Evolutionary conservation across 2,797 vertebrate genomes (phyloP).

Genomic region (Ataeniobius toweri): DNA sequence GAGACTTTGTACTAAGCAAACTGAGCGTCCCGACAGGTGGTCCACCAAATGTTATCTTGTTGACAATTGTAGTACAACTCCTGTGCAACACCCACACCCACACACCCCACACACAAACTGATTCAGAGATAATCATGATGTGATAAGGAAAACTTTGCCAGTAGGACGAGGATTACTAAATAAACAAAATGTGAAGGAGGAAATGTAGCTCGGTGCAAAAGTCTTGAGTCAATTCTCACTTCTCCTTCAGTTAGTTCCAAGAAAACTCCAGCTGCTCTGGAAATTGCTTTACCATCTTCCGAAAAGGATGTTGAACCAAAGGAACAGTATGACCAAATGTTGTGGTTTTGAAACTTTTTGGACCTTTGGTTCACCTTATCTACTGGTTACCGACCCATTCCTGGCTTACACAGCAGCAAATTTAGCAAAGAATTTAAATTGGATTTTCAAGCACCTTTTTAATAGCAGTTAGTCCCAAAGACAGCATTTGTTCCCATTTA

Average conservation of each 20-base stretch:
- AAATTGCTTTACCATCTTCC: no score
- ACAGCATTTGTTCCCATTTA: no score
- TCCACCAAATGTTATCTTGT: constrained; percentile 76
- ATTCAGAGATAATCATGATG: constrained; percentile 44
- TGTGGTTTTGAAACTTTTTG: not conserved
- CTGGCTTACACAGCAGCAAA: not conserved
- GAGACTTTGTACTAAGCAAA: constrained; percentile 67
- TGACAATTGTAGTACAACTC: constrained; percentile 67
- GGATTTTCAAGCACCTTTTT: not conserved
- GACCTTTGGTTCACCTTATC: not conserved
- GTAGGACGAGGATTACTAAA: constrained; percentile 48
- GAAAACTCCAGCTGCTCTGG: no score
- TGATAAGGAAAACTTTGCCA: constrained; percentile 56
- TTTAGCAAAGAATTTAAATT: not conserved
- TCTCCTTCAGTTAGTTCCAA: no score
- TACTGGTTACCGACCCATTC: not conserved
- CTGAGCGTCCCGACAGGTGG: constrained; percentile 75
- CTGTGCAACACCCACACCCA: constrained; percentile 29
- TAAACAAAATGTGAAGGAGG: constrained; percentile 45
- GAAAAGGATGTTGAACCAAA: no score
- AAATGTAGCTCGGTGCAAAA: not conserved
- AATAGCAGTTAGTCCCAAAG: not conserved
- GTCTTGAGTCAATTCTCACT: not conserved
- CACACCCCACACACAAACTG: constrained; percentile 8
- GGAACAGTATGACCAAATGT: not conserved